Base-by-base conservation (phyloP, 2,888 invertebrate genomes). In the Gastrophysa polygoni region DNA sequence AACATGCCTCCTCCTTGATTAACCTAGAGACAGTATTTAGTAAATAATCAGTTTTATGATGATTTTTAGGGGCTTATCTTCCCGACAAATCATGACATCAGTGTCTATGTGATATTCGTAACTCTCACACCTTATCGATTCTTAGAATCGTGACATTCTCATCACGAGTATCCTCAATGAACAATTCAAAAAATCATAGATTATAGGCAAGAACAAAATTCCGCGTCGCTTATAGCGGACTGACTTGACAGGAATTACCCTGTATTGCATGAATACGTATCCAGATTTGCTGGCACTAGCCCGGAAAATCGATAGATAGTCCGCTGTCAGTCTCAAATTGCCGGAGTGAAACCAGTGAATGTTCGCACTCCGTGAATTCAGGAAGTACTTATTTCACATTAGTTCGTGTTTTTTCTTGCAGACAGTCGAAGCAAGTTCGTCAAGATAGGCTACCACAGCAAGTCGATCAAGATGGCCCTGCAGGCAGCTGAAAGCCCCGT, bases 381-480 rank as follows among this genome's bases (percentile, higher is more conserved):
- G 34, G 0, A 5, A n/a, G 29, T 51, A 50, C n/a, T 51, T 20
- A n/a, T 10, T 32, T 16, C 11, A 10, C 11, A n/a, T 38, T 18
- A 52, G 38, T 54, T 17, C 10, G 29, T 51, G 54, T 63, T 62
- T 66, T 58, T 64, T 28, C 60, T 69, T 66, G 44, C 62, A 64
- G 67, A 17, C 43, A 51, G 24, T 38, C n/a, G 20, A 48, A 38
- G n/a, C 55, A 32, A 48, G 62, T 34, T 57, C 21, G 66, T 28
- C 78, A 78, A 78, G 72, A 79, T 79, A 78, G 79, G 79, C 70
- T 75, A 73, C 69, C 76, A 77, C 69, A 68, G 65, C 55, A 63
- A 50, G 55, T 70, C 63, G 46, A 64, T 64, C n/a, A 75, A 72
- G 61, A 78, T 77, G 76, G 76, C 77, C 11, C 68, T 80, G 64